phyloP scores from a whole-genome alignment of 2,888 invertebrate genomes.

The Agrochola macilenta region DNA sequence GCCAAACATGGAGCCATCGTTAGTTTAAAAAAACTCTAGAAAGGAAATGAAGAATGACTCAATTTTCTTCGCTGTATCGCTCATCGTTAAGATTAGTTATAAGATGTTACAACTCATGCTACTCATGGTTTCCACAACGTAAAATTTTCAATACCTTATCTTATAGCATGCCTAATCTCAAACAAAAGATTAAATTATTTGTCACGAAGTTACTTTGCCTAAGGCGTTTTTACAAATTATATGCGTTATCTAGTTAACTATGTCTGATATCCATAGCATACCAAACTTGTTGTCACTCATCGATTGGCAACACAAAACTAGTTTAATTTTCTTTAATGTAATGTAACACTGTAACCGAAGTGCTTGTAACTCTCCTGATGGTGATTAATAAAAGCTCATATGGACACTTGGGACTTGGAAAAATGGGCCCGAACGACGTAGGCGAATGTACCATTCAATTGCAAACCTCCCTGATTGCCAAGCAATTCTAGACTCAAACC shows the following conservation, averaged over 20 bases:
- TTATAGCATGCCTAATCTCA: conserved; percentile 6
- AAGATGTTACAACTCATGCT: background rate
- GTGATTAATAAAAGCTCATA: conserved; percentile 10
- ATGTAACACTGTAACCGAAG: background rate
- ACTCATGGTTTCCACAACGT: conserved; percentile 1
- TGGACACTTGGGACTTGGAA: conserved; percentile 31
- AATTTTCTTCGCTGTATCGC: conserved; percentile 15
- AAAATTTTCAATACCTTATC: background rate
- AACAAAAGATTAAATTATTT: conserved; percentile 13
- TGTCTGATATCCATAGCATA: conserved; percentile 35
- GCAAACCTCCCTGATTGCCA: conserved; percentile 13
- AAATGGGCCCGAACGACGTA: conserved; percentile 42
- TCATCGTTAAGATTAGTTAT: background rate
- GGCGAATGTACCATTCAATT: conserved; percentile 53
- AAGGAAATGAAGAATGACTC: conserved; percentile 33
- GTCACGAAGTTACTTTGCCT: conserved; percentile 7
- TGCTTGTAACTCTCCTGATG: conserved; percentile 16
- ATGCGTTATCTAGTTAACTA: conserved; percentile 27
- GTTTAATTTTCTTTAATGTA: conserved; percentile 12
- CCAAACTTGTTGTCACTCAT: conserved; percentile 47
- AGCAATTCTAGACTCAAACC: conserved; percentile 29
- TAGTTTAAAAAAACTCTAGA: conserved; percentile 51
- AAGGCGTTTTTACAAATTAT: conserved; percentile 5
- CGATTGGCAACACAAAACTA: conserved; percentile 38
- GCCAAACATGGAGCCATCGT: conserved; percentile 26